These are phyloP conservation scores for Xyliphius kryptos DNA, from an alignment of 2,113 vertebrate genomes.

Conservation along the genomic window DNA sequence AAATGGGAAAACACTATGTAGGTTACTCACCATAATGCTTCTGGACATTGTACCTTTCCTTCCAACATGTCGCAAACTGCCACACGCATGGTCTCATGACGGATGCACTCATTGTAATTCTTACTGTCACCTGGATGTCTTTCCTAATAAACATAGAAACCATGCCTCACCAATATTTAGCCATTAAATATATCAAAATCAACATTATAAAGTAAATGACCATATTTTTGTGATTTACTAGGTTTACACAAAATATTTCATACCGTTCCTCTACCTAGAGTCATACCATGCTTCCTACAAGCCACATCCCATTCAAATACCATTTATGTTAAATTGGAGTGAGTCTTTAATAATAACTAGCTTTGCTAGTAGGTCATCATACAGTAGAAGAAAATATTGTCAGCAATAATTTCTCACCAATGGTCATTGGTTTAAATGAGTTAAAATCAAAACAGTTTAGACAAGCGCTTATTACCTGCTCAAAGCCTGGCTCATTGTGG, in stretches of 20 bases:
- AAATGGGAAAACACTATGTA: neutral
- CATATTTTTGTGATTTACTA: too few species aligned
- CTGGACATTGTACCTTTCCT: slow-evolving; percentile 87
- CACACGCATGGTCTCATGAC: slow-evolving; percentile 92
- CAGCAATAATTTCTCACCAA: too few species aligned
- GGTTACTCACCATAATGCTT: slow-evolving; percentile 83
- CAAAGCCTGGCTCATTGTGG: slow-evolving; percentile 96
- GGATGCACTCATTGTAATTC: slow-evolving; percentile 97
- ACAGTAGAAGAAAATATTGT: too few species aligned
- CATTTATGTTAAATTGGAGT: too few species aligned
- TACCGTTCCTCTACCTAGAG: too few species aligned
- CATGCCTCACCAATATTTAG: neutral
- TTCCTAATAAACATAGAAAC: slow-evolving; percentile 66
- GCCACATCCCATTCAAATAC: too few species aligned
- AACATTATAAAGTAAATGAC: too few species aligned
- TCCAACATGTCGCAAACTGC: slow-evolving; percentile 98
- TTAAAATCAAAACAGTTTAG: neutral
- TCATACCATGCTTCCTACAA: too few species aligned
- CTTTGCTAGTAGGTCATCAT: too few species aligned
- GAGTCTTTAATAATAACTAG: too few species aligned
- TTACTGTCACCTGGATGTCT: slow-evolving; percentile 96
- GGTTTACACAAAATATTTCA: too few species aligned
- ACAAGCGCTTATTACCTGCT: slow-evolving; percentile 72
- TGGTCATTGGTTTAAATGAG: too few species aligned
- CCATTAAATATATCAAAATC: neutral